Evolutionary conservation across 2,888 invertebrate genomes (phyloP).

Genomic region (Pachymerium ferrugineum): DNA sequence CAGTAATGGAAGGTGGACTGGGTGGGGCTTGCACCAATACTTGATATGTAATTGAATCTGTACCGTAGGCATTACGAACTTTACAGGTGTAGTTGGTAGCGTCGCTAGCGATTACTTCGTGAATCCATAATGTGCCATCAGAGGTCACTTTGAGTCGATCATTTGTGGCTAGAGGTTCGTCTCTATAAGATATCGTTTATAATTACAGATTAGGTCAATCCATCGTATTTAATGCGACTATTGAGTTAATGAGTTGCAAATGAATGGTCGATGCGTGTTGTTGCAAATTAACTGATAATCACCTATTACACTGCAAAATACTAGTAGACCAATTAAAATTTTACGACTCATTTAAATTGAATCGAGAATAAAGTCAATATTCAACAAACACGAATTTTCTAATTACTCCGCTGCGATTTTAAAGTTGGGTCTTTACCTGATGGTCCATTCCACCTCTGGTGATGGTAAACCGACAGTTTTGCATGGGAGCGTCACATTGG

Average conservation of each 20-base stretch:
- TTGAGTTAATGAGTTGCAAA: neutral
- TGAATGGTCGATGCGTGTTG: neutral
- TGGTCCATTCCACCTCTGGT: constrained; percentile 34
- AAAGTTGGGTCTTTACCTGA: constrained; percentile 30
- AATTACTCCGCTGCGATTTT: neutral
- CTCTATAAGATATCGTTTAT: neutral
- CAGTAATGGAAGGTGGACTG: constrained; percentile 23
- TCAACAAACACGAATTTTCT: too few relatives aligned
- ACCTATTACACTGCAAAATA: too few relatives aligned
- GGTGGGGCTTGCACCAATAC: constrained; percentile 63
- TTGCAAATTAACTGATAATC: neutral
- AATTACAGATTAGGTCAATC: neutral
- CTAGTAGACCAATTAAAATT: neutral
- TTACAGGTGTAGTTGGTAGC: constrained; percentile 91
- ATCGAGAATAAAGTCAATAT: neutral
- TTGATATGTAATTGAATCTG: constrained; percentile 86
- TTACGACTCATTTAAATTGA: neutral
- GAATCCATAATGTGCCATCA: constrained; percentile 85
- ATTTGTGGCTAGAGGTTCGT: constrained; percentile 44
- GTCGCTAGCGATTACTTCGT: constrained; percentile 80
- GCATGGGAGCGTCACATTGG: constrained; percentile 34
- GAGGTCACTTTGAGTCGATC: constrained; percentile 77
- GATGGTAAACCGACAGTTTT: constrained; percentile 34
- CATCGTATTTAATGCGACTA: neutral
- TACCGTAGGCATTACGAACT: constrained; percentile 86